phyloP scores from a whole-genome alignment of 2,797 vertebrate species.

The Hippopotamyrus pictus region DNA sequence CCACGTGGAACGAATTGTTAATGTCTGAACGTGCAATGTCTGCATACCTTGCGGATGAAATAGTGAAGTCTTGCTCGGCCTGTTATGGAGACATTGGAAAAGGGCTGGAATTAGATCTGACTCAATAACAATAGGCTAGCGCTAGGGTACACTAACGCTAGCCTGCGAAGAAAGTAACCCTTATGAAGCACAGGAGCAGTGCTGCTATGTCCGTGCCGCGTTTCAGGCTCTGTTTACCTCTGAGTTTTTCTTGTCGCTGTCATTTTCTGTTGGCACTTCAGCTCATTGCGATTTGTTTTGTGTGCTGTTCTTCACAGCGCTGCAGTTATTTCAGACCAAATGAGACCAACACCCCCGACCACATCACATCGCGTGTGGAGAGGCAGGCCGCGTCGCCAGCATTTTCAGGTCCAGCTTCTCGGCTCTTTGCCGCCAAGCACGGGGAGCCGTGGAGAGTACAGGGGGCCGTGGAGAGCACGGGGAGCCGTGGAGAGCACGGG shows the following conservation, averaged over 20 bases:
- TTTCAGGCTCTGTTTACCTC: background rate
- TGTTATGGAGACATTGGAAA: background rate
- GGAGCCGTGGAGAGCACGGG: background rate
- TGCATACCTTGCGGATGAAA: conserved; percentile 14
- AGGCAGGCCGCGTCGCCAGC: background rate
- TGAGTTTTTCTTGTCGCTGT: background rate
- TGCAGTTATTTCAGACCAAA: background rate
- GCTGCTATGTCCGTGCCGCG: background rate
- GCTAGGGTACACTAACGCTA: background rate
- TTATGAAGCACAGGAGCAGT: background rate
- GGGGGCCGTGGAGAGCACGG: background rate
- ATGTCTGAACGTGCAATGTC: background rate
- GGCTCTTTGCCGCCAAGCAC: background rate
- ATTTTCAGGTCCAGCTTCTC: background rate
- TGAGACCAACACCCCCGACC: background rate
- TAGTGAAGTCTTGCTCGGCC: background rate
- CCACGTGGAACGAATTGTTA: conserved; percentile 1
- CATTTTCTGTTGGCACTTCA: background rate
- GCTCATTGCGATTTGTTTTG: background rate
- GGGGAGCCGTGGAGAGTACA: background rate
- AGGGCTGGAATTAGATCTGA: background rate
- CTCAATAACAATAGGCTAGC: background rate
- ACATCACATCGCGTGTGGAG: background rate
- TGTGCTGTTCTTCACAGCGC: background rate
- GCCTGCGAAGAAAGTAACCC: background rate